phyloP scores from a whole-genome alignment of 2,888 invertebrate genomes.

The Aphidoletes aphidimyza region DNA sequence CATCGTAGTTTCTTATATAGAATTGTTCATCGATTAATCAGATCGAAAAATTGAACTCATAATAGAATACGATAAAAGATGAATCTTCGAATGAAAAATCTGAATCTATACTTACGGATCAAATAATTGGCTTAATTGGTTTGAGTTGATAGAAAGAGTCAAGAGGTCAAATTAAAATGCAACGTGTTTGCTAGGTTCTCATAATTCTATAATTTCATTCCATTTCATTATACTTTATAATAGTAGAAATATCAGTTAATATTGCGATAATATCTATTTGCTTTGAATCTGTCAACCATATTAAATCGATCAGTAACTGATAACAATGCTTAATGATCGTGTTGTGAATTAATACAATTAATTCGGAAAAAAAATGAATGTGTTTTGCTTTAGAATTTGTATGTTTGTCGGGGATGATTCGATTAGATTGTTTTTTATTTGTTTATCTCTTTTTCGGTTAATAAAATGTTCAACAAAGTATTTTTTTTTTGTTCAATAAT shows the following conservation, averaged over 20 bases:
- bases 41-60: too few species aligned
- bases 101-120: too few species aligned
- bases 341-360: too few species aligned
- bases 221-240: not conserved
- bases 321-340: not conserved
- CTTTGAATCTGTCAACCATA: constrained; percentile 13
- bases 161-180: too few species aligned
- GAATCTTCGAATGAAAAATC: too few species aligned
- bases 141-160: too few species aligned
- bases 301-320: not conserved
- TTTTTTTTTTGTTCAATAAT: not conserved
- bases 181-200: not conserved
- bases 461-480: not conserved
- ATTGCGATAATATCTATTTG: constrained; percentile 31
- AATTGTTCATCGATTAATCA: too few species aligned
- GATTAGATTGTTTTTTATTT: not conserved
- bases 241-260: constrained; percentile 25
- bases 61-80: too few species aligned
- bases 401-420: not conserved
- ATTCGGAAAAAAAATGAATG: not conserved
- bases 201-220: constrained; percentile 10
- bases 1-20: too few species aligned
- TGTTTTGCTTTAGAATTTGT: not conserved
- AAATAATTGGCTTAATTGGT: too few species aligned
- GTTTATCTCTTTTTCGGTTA: not conserved